Base-by-base conservation (phyloP, 2,113 vertebrate genomes). In the Mesembrinibis cayennensis region DNA sequence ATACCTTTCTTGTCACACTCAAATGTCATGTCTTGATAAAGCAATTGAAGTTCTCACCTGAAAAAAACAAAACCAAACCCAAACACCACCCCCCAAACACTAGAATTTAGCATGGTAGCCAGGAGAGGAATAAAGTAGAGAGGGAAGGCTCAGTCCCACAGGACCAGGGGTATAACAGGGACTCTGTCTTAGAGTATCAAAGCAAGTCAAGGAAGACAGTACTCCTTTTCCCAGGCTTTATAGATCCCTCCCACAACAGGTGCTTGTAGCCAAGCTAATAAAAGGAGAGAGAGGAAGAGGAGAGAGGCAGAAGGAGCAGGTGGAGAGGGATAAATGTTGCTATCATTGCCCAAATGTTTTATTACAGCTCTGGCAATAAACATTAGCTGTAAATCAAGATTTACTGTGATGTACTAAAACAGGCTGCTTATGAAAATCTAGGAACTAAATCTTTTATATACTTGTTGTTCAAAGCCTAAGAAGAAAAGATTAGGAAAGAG, bases 111-210 rank as follows among this genome's bases (percentile, higher is more conserved):
- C 11, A 55, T 2, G 2, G 9, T 5, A 87, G 3, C 16, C 18
- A 16, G 5, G 22, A 45, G 12, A 72, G 3, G 2, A 73, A 50
- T 12, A 38, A 38, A 90, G 9, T 4, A 59, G 14, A 34, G 8
- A 62, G 10, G 3, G 4, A 85, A 72, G 10, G 8, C 32, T 56
- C 59, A 36, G 17, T 27, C 17, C 47, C 3, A 14, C 2, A 52
- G 29, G 4, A n/a, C 6, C 4, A 40, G 25, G 9, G 32, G 0
- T 10, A 29, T 0, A 1, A 58, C 4, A 90, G 5, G 2, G 4
- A 0, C 8, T 47, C 13, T 34, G 1, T 4, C 52, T 61, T 1
- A 90, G 2, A 70, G 1, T 20, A 45, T 3, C 36, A 76, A 17
- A 79, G 4, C 10, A 96, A 55, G 7, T 7, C 42, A 82, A 10